phyloP scores from a whole-genome alignment of 2,113 vertebrate genomes.

The Pomatorhinus ruficollis region DNA sequence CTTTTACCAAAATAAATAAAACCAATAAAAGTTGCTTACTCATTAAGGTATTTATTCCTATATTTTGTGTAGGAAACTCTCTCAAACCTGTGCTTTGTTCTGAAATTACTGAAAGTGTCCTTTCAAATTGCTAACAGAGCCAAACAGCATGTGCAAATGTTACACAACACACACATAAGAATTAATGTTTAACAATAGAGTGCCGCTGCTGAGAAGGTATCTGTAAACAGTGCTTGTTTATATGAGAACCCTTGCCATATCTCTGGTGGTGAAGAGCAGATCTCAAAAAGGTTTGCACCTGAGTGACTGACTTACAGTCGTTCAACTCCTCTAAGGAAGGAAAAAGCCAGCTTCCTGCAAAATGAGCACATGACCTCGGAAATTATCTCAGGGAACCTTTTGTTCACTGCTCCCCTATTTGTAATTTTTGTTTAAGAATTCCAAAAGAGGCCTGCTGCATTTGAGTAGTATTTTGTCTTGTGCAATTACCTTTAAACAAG shows the following conservation, averaged over 20 bases:
- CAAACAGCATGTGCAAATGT: background rate
- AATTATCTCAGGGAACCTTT: background rate
- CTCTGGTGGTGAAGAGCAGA: background rate
- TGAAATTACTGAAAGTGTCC: background rate
- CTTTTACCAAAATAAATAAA: background rate
- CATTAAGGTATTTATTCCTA: background rate
- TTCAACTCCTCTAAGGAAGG: background rate
- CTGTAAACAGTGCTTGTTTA: background rate
- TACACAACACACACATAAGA: slow-evolving; percentile 8
- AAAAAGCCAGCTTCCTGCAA: background rate
- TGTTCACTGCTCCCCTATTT: background rate
- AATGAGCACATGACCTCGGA: background rate
- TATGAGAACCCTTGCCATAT: background rate
- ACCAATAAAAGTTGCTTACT: background rate
- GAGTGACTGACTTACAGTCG: background rate
- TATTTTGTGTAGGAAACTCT: background rate
- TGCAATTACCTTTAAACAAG: background rate
- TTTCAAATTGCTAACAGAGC: background rate
- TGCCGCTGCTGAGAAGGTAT: background rate
- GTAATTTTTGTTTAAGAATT: background rate
- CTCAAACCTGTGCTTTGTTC: background rate
- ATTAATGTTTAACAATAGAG: slow-evolving; percentile 60
- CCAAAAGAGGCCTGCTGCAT: background rate
- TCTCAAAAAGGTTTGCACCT: background rate
- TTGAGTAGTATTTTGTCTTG: background rate